Evolutionary conservation across 2,113 vertebrate species (phyloP).

Genomic region (Scophthalmus maximus): DNA sequence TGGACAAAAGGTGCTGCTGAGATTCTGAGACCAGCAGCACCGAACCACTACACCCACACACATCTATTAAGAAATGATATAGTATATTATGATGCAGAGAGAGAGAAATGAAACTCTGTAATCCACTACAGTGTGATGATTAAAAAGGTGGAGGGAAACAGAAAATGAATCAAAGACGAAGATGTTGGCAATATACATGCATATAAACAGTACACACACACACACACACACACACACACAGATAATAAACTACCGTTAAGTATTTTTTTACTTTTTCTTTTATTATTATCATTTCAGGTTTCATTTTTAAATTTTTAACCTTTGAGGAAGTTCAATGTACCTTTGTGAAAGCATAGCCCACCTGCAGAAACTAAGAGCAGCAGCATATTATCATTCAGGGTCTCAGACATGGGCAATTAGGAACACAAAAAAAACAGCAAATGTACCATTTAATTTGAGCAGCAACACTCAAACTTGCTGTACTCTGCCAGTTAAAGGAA

Average conservation of each 20-base stretch:
- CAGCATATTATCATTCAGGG: slow-evolving; percentile 22
- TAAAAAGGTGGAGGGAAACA: slow-evolving; percentile 56
- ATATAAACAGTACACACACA: no score
- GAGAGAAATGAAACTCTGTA: slow-evolving; percentile 49
- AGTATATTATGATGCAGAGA: slow-evolving; percentile 52
- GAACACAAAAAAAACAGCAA: slow-evolving; percentile 29
- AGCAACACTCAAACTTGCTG: background rate
- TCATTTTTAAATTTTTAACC: background rate
- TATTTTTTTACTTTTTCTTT: no score
- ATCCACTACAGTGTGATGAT: slow-evolving; percentile 46
- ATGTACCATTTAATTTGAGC: slow-evolving; percentile 4
- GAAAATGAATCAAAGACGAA: slow-evolving; percentile 31
- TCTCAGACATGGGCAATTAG: slow-evolving; percentile 36
- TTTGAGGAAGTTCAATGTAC: slow-evolving; percentile 1
- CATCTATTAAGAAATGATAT: slow-evolving; percentile 41
- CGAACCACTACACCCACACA: slow-evolving; percentile 52
- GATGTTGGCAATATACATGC: slow-evolving; percentile 31
- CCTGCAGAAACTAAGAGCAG: slow-evolving; percentile 29
- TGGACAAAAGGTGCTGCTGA: slow-evolving; percentile 67
- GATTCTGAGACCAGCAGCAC: slow-evolving; percentile 59
- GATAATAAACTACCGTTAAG: no score
- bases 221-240: no score
- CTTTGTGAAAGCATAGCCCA: slow-evolving; percentile 27
- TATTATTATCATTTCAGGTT: no score
- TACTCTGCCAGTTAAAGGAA: no score